Base-by-base conservation (phyloP, 2,888 invertebrate genomes). In the Pristionchus fissidentatus region DNA sequence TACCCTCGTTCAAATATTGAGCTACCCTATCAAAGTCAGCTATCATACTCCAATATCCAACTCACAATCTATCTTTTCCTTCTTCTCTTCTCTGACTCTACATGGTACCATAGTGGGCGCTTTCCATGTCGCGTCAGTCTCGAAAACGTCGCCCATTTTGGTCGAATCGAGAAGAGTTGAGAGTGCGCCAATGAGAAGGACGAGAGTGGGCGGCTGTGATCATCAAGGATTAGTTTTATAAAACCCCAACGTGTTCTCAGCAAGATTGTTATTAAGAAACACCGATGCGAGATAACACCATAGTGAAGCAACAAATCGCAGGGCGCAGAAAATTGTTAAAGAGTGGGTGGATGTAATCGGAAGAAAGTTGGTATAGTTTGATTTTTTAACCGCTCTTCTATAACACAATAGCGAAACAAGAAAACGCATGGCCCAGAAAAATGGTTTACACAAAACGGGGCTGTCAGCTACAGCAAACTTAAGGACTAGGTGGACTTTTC, bases 161-260 rank as follows among this genome's bases (percentile, higher is more conserved):
- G 29, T 52, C 22, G 43, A 26, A 29, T 83, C 83, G 5, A 89
- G 84, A 49, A 89, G 83, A 35, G 87, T 85, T 10, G 90, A 88
- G 0, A 90, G 38, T 0, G 90, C 88, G 43, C 85, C 85, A 75
- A 90, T 84, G 29, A 90, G 87, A 38, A 90, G 88, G 13, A 88
- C 87, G 52, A 80, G 84, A 15, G 90, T 84, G 0, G 88, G 85
- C 0, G 88, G 89, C 84, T 89, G 83, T 35, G 62, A 75, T 60
- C 3, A 32, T 10, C 3, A 5, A 38, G 7, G 1, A 79, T n/a
- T 7, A 75, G 7, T 41, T 41, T 75, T 43, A 22, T 26, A 35
- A 19, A 15, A 10, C 13, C 62, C 26, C n/a, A n/a, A n/a, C n/a
- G n/a, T n/a, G n/a, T n/a, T n/a, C n/a, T n/a, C n/a, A n/a, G n/a